A percentile compares a stretch with the other conserved stretches of the same genome.
These are phyloP conservation scores for Amblyteles armatorius DNA, from an alignment of 2,888 invertebrate genomes.

Conservation along the genomic window DNA sequence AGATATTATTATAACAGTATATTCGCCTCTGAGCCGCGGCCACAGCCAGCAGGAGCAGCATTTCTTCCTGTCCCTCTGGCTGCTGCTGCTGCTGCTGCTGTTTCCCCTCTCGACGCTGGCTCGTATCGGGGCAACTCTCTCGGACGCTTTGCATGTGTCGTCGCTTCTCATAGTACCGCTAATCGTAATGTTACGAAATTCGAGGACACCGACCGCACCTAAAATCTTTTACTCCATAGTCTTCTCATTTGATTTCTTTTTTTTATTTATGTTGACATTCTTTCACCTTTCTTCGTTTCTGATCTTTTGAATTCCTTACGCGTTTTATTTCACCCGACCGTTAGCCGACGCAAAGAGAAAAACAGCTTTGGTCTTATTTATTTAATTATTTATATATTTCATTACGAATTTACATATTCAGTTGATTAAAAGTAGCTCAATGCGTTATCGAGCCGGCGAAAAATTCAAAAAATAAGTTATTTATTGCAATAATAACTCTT, in stretches of 20 bases:
- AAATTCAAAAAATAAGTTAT: not conserved
- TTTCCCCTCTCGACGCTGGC: not conserved
- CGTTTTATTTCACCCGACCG: conserved; percentile 37
- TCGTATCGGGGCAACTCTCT: conserved; percentile 23
- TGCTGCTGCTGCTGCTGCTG: conserved; percentile 14
- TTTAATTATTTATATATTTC: too few species aligned
- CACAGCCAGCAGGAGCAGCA: conserved; percentile 9
- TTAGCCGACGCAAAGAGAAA: conserved; percentile 19
- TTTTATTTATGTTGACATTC: not conserved
- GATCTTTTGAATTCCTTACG: not conserved
- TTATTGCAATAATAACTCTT: too few species aligned
- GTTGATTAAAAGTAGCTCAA: not conserved
- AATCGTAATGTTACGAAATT: conserved; percentile 72
- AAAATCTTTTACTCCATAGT: conserved; percentile 19
- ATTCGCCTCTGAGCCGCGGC: conserved; percentile 40
- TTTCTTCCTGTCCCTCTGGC: conserved; percentile 19
- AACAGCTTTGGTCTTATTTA: not conserved
- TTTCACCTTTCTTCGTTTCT: not conserved
- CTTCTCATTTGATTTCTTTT: not conserved
- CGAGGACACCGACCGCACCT: conserved; percentile 39
- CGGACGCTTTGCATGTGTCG: conserved; percentile 68
- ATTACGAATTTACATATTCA: too few species aligned
- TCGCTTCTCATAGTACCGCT: conserved; percentile 67
- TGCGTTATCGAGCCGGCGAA: not conserved
- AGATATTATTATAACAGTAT: conserved; percentile 69